Evolutionary conservation across 2,888 invertebrate species (phyloP), one percentile per base, ranked within the genome.

Genomic region (Polydrusus pterygomalis): DNA sequence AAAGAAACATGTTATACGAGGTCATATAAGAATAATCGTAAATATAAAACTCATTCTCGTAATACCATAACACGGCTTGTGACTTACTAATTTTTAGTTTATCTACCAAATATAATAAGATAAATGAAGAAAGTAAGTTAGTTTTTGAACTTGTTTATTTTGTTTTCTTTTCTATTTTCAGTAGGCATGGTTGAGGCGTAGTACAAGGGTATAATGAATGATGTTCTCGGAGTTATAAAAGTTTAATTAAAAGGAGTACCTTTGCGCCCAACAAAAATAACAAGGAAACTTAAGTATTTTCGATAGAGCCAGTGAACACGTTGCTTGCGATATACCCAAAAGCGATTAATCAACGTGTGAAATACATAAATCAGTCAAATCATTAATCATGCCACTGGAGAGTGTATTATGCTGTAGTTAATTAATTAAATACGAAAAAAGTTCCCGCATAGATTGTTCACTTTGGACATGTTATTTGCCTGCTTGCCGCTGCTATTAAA

Each of bases 311-410:
- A 75, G 71, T 68, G 75, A 75, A 75, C 71, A 72, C 71, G 75
- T 75, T 75, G 30, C 60, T 54, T 56, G 74, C 74, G 65, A 70
- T 74, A 74, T 74, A 74, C 64, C 79, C 64, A 65, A 77, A 75
- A 74, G 73, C 77, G 75, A 80, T 80, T 80, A 79, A 80, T 80
- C 79, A 79, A 75, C 72, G 77, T 73, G 78, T 69, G 74, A 76
- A 77, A 79, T 79, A 75, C 82, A 85, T 85, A 85, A 86, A 85
- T 85, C 85, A 85, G 83, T 80, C 75, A 63, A 80, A 81, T 85
- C 85, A 84, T 86, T 86, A 86, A 86, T 86, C 85, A 85, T 81
- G 80, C 75, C 74, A 80, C 79, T 78, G 77, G 77, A 77, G 77
- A 77, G 77, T 67, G 74, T 77, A 78, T 78, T 76, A 76, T 76